These are phyloP conservation scores for Scopus umbretta DNA, from an alignment of 2,113 vertebrate genomes.

Conservation along the genomic window DNA sequence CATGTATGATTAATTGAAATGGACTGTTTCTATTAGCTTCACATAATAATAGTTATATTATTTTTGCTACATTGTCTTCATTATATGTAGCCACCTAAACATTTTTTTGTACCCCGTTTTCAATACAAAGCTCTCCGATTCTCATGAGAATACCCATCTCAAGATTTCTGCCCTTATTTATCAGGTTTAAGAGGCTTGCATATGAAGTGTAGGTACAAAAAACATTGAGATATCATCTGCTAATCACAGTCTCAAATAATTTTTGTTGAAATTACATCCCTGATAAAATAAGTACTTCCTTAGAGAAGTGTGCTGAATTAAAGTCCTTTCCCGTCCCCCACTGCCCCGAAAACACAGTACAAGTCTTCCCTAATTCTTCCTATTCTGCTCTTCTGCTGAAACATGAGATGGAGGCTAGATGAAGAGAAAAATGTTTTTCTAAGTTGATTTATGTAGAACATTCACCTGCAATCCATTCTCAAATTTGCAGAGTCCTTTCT, in stretches of 20 bases:
- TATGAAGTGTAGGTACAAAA: background rate
- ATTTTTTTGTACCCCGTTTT: background rate
- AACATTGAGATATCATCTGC: background rate
- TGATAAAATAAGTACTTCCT: background rate
- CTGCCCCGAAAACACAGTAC: background rate
- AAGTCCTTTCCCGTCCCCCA: background rate
- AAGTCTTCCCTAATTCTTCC: background rate
- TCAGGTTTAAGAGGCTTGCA: background rate
- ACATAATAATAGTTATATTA: background rate
- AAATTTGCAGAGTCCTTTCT: background rate
- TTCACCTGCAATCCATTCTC: background rate
- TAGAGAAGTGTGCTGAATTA: background rate
- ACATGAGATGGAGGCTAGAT: background rate
- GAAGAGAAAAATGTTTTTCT: background rate
- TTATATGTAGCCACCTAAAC: background rate
- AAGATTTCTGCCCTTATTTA: background rate
- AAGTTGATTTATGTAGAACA: background rate
- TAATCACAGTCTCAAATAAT: background rate
- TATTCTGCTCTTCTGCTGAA: background rate
- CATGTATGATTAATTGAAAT: background rate
- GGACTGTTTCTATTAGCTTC: background rate
- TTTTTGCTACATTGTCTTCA: background rate
- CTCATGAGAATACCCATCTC: rapidly evolving
- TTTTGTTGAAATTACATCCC: background rate
- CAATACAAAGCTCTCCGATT: background rate